Conservation (phyloP, 2,113 vertebrate species). For the Nestor notabilis region DNA sequence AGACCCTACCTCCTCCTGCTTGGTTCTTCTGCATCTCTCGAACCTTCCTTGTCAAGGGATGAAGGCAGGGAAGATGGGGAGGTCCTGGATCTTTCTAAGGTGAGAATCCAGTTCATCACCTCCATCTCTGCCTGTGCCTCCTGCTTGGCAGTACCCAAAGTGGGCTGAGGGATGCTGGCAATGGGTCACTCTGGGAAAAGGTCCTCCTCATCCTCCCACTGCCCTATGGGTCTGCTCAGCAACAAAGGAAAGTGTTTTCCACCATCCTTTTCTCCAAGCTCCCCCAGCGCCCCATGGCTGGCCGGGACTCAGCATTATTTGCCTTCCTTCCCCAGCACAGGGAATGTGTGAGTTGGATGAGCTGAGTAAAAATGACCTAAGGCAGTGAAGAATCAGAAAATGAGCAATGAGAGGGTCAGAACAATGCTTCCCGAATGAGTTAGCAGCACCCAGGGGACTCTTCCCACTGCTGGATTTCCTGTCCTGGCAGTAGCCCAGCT, state of each 20-base stretch:
- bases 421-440: conserved; percentile 8
- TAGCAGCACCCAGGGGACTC: conserved; percentile 2
- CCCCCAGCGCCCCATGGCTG: not conserved
- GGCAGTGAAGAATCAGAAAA: conserved; percentile 7
- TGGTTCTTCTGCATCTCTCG: not conserved
- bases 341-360: conserved; percentile 3
- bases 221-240: not conserved
- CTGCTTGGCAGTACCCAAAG: fast-evolving
- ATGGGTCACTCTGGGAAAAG: not conserved
- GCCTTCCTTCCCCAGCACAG: not conserved
- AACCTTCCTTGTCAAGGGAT: not conserved
- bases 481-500: conserved; percentile 17
- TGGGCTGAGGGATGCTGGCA: not conserved
- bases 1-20: not conserved
- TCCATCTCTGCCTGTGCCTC: fast-evolving
- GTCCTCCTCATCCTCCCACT: not conserved
- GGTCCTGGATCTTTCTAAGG: not conserved
- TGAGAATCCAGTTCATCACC: not conserved
- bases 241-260: not conserved
- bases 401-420: not conserved
- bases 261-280: not conserved
- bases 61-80: not conserved
- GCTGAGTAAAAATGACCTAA: conserved; percentile 37
- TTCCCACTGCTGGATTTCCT: not conserved
- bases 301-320: fast-evolving